These are phyloP conservation scores for Thalassophryne amazonica DNA, from an alignment of 2,797 vertebrate species.

Conservation along the genomic window DNA sequence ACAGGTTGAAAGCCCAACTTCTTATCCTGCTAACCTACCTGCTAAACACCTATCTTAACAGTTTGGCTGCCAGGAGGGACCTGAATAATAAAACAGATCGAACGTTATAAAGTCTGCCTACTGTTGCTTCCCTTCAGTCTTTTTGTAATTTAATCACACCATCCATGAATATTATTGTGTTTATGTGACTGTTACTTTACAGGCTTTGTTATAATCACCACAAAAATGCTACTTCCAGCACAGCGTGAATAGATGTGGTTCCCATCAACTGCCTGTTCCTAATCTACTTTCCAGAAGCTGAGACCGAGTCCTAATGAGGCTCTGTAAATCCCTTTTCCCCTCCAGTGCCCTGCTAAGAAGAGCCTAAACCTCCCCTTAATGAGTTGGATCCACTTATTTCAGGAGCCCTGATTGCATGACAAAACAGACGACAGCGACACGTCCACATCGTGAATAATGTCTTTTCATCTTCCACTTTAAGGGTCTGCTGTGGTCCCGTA, in stretches of 20 bases:
- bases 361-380: constrained; percentile 63
- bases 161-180: constrained; percentile 14
- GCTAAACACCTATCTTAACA: too few relatives aligned
- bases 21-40: too few relatives aligned
- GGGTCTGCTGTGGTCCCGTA: neutral
- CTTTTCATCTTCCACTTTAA: constrained; percentile 6
- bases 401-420: constrained; percentile 31
- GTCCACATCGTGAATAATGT: constrained; percentile 32
- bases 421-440: constrained; percentile 23
- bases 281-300: constrained; percentile 26
- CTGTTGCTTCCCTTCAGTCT: too few relatives aligned
- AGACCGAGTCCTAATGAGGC: constrained; percentile 26
- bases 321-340: constrained; percentile 37
- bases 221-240: constrained; percentile 32
- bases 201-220: constrained; percentile 14
- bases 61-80: too few relatives aligned
- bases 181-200: constrained; percentile 5
- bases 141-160: constrained; percentile 23
- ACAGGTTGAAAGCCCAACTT: too few relatives aligned
- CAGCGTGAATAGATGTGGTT: neutral
- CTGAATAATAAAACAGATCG: too few relatives aligned
- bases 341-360: constrained; percentile 31
- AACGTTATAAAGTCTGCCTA: too few relatives aligned
- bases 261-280: constrained; percentile 16
- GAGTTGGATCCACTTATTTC: constrained; percentile 53